These are phyloP conservation scores for Ovis canadensis DNA, from an alignment of 2,113 vertebrate species.

Conservation along the genomic window DNA sequence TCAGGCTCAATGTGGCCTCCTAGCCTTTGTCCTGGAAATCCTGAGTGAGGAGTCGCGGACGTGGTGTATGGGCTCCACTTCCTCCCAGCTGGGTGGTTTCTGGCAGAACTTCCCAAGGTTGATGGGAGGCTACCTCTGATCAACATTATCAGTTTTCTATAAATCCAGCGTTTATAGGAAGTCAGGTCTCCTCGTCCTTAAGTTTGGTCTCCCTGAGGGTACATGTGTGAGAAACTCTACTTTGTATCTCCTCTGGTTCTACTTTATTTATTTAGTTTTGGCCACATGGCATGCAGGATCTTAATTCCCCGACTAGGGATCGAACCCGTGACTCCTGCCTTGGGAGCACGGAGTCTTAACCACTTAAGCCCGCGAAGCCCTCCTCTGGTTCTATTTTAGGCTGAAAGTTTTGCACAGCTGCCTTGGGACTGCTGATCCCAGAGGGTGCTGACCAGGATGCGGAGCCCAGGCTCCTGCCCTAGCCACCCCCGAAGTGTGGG, in stretches of 20 bases:
- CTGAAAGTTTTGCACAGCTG: background rate
- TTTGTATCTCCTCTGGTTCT: background rate
- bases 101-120: background rate
- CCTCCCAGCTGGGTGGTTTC: background rate
- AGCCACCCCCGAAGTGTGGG: background rate
- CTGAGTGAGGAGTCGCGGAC: background rate
- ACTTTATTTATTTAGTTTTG: background rate
- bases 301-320: background rate
- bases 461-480: background rate
- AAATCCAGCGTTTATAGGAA: background rate
- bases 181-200: background rate
- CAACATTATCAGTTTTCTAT: background rate
- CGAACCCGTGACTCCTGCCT: background rate
- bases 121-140: background rate
- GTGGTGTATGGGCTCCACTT: background rate
- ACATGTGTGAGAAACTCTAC: background rate
- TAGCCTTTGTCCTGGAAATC: background rate
- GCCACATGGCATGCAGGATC: fast-evolving
- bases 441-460: too few species aligned
- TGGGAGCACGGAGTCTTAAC: background rate
- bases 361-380: fast-evolving
- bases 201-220: background rate
- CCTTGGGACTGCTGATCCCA: background rate
- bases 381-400: background rate
- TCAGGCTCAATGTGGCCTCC: background rate